Conservation (phyloP, 2,113 vertebrate species). For the Rhynchomys soricoides region DNA sequence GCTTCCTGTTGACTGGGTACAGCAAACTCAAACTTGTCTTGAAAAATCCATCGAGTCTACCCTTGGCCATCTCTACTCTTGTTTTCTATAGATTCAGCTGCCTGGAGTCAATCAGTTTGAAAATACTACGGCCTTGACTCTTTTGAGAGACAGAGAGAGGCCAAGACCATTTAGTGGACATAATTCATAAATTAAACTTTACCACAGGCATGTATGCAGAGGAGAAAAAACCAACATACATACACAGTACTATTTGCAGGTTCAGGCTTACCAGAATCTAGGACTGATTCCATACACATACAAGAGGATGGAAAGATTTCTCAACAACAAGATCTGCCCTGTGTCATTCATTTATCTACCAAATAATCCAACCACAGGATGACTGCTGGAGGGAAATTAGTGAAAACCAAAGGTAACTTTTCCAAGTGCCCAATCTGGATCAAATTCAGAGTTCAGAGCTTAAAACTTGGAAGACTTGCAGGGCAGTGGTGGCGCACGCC, state of each 20-base stretch:
- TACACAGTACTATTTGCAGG: background rate
- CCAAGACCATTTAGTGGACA: background rate
- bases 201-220: background rate
- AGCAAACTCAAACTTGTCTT: background rate
- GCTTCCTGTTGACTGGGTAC: background rate
- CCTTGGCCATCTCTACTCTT: background rate
- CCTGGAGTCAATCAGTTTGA: background rate
- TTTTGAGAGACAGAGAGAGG: background rate
- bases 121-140: background rate
- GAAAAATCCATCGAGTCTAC: background rate
- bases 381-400: background rate
- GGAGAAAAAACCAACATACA: background rate
- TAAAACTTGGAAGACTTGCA: background rate
- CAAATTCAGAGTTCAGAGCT: background rate
- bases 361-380: background rate
- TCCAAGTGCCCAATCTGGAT: slow-evolving; percentile 9
- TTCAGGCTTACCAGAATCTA: background rate
- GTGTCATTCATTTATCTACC: background rate
- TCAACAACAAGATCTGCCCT: background rate
- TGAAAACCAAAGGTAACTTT: background rate
- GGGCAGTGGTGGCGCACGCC: too few species aligned
- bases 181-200: background rate
- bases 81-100: background rate
- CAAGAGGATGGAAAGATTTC: background rate
- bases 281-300: background rate